These are phyloP conservation scores for Dynastes tityus DNA, from an alignment of 2,888 invertebrate genomes.

Conservation along the genomic window DNA sequence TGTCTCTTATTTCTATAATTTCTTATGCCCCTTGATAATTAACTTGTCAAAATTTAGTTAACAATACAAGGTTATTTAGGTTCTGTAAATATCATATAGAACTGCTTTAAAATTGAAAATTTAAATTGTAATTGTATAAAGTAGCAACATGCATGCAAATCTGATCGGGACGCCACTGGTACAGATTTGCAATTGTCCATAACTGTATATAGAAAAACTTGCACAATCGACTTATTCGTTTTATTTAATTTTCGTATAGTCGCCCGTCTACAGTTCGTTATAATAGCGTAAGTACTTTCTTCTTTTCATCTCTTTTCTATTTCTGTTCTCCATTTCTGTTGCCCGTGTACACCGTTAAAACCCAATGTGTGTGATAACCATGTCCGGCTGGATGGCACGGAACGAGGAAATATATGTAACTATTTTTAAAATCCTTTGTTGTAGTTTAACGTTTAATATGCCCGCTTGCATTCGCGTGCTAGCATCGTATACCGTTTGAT, in stretches of 20 bases:
- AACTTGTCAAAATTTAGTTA: too few species aligned
- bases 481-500: slow-evolving; percentile 1
- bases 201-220: neutral
- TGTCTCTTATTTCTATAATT: too few species aligned
- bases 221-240: slow-evolving; percentile 26
- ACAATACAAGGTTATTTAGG: too few species aligned
- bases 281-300: neutral
- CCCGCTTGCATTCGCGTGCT: neutral
- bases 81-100: too few species aligned
- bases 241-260: slow-evolving; percentile 28
- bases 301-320: slow-evolving; percentile 4
- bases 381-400: slow-evolving; percentile 40
- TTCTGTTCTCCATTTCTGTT: slow-evolving; percentile 21
- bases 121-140: too few species aligned
- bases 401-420: slow-evolving; percentile 33
- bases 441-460: neutral
- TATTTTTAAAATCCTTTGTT: slow-evolving; percentile 46
- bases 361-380: slow-evolving; percentile 16
- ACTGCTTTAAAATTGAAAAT: too few species aligned
- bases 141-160: too few species aligned
- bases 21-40: too few species aligned
- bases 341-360: neutral
- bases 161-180: too few species aligned
- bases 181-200: too few species aligned
- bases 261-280: neutral